Evolutionary conservation across 2,797 vertebrate species (phyloP), one percentile per base, ranked within the genome.

Genomic region (Orientallactaga sibirica): DNA sequence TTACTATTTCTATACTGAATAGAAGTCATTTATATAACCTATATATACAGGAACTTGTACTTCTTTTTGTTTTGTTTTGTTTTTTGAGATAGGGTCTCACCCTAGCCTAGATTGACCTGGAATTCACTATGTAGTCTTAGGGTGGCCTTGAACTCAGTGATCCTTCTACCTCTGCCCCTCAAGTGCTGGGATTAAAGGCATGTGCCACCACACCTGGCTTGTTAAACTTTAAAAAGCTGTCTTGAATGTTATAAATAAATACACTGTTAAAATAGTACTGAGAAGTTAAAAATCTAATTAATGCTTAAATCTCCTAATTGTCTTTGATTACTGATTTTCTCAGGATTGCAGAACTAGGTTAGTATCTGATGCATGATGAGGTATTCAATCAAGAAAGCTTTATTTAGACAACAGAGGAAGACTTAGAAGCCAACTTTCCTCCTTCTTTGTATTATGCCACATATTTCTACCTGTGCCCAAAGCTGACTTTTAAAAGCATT

Each of bases 161-260:
- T 48, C 8, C 48, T 48, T 10, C 48, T 48, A 48, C 8, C 48
- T 48, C 48, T 48, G 48, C 48, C 48, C 10, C 48, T 10, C 10
- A 48, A 48, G 7, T 48, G 48, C 48, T 48, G 48, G 48, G 48
- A 48, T 48, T 48, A 48, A 48, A 48, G 48, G 48, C 48, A 48
- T 48, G 48, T 48, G 48, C 48, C 48, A 48, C 48, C 48, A 48
- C 48, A 48, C 48, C 48, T 58, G 10, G 10, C 9, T 82, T 82
- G 25, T 93, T 83, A 82, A 68, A 67, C 66, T 61, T 6, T 67
- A 86, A 19, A 77, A 88, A 76, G 15, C 55, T 74, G 25, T 61
- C 52, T 96, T 92, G 33, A 15, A 18, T 75, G 89, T 91, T 80
- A 22, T 88, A 86, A 92, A 85, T 12, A 77, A 85, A 81, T 64